Evolutionary conservation across 2,113 vertebrate genomes (phyloP).

Genomic region (Pluvianellus socialis): DNA sequence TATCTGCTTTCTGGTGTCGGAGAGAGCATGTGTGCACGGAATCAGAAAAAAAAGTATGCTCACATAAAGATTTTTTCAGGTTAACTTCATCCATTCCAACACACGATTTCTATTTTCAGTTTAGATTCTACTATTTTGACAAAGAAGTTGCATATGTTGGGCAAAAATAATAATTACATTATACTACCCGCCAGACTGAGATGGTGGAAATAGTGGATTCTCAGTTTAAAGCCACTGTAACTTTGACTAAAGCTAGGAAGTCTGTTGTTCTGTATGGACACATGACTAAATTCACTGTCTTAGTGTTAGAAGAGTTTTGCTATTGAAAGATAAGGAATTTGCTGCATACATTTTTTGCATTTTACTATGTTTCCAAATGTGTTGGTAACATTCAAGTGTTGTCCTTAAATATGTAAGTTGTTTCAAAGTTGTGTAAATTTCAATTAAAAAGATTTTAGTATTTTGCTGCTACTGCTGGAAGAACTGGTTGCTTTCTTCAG

Average conservation of each 20-base stretch:
- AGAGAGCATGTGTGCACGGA: fast-evolving
- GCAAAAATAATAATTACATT: background rate
- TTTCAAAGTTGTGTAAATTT: background rate
- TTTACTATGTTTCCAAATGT: background rate
- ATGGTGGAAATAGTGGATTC: background rate
- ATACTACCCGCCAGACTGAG: background rate
- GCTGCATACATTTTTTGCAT: background rate
- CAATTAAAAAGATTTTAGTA: background rate
- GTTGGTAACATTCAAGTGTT: background rate
- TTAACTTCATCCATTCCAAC: background rate
- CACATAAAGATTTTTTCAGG: background rate
- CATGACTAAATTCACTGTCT: background rate
- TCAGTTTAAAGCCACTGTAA: background rate
- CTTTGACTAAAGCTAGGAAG: background rate
- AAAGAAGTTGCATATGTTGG: background rate
- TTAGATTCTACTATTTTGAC: background rate
- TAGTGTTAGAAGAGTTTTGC: background rate
- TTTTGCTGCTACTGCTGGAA: background rate
- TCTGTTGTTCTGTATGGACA: background rate
- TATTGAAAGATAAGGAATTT: background rate
- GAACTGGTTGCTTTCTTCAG: background rate
- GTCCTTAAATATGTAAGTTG: background rate
- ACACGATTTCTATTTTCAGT: background rate
- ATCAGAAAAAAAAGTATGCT: background rate
- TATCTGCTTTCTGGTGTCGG: background rate